Evolutionary conservation across 2,797 vertebrate species (phyloP).

Genomic region (Chaetophractus vellerosus): DNA sequence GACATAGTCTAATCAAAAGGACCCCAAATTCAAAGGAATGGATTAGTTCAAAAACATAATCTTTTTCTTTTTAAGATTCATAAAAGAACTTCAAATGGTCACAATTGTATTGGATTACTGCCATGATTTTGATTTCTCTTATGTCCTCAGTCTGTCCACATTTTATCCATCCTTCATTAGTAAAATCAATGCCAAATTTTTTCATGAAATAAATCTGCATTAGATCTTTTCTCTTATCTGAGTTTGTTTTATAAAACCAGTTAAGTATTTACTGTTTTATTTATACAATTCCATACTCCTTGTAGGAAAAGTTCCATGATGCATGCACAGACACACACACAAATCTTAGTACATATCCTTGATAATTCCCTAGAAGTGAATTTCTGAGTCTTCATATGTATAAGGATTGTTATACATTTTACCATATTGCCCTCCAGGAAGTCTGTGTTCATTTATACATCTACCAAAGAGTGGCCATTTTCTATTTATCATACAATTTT

Average conservation of each 20-base stretch:
- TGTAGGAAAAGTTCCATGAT: not conserved
- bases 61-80: too few species aligned
- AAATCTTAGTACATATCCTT: not conserved
- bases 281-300: not conserved
- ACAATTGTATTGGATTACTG: not conserved
- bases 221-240: not conserved
- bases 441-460: not conserved
- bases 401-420: not conserved
- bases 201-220: not conserved
- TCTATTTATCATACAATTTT: not conserved
- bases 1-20: too few species aligned
- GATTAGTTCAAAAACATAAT: too few species aligned
- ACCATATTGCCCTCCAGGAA: not conserved
- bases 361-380: not conserved
- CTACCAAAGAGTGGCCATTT: not conserved
- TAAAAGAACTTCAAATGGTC: too few species aligned
- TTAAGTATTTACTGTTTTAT: not conserved
- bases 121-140: constrained; percentile 12
- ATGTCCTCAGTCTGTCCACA: not conserved
- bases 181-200: constrained; percentile 29
- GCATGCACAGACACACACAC: too few species aligned
- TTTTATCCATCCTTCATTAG: not conserved
- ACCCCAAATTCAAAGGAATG: too few species aligned
- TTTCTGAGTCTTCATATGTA: not conserved
- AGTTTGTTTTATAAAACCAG: not conserved